These are phyloP conservation scores for Ochropleura leucogaster DNA, from an alignment of 2,888 invertebrate genomes.

Conservation along the genomic window DNA sequence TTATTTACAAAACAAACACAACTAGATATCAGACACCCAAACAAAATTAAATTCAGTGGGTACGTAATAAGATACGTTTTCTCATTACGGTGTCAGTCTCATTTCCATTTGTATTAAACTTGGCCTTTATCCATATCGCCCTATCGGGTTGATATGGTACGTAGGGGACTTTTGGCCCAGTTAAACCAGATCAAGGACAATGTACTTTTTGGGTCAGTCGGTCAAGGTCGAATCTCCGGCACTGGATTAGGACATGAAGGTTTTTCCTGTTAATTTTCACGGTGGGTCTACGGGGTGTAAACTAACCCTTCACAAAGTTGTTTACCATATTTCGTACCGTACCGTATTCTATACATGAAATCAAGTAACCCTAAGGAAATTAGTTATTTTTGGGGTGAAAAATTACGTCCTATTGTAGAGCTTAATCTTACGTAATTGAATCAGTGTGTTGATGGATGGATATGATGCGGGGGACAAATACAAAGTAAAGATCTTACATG, in stretches of 20 bases:
- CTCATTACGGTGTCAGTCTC: constrained; percentile 24
- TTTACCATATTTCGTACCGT: no score
- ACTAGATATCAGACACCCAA: constrained; percentile 18
- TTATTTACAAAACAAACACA: constrained; percentile 4
- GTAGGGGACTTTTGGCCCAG: constrained; percentile 12
- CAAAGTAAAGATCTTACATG: no score
- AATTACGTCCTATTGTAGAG: no score
- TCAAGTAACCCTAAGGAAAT: no score
- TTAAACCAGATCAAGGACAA: constrained; percentile 41
- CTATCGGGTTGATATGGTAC: constrained; percentile 39
- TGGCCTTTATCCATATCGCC: constrained; percentile 37
- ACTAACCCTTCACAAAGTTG: no score
- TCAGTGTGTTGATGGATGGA: no score
- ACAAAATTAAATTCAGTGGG: constrained; percentile 11
- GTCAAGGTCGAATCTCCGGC: constrained; percentile 48
- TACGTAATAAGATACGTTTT: constrained; percentile 24
- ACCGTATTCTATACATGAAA: no score
- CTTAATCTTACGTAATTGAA: no score
- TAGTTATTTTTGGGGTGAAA: no score
- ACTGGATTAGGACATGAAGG: constrained; percentile 20
- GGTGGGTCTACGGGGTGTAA: background rate
- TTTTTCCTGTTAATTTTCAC: constrained; percentile 4
- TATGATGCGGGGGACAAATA: no score
- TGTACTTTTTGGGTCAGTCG: constrained; percentile 56
- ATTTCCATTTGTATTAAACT: constrained; percentile 37